phyloP scores from a whole-genome alignment of 1,140 invertebrate genomes.

The Spodoptera litura region DNA sequence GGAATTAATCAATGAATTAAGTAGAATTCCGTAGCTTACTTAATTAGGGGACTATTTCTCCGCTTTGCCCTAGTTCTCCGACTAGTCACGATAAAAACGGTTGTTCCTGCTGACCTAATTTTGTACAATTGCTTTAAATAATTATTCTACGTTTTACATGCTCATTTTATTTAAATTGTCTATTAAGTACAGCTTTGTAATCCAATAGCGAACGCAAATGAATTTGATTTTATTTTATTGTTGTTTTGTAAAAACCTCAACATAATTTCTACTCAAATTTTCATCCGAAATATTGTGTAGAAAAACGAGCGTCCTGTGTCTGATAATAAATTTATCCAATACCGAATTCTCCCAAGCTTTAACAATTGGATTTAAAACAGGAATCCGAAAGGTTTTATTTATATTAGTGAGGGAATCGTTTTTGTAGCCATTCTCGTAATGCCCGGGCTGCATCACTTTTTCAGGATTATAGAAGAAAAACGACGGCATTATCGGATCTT shows the following conservation, averaged over 20 bases:
- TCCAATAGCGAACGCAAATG: neutral
- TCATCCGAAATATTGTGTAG: conserved; percentile 14
- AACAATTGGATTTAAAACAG: conserved; percentile 55
- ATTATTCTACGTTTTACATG: neutral
- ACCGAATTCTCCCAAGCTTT: conserved; percentile 50
- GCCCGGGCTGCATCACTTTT: conserved; percentile 68
- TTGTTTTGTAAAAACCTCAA: neutral
- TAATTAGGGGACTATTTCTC: conserved; percentile 6
- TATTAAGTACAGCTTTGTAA: neutral
- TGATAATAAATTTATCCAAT: conserved; percentile 50
- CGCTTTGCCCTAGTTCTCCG: neutral
- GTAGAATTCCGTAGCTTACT: conserved; percentile 11
- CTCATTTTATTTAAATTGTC: neutral
- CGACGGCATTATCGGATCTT: conserved; percentile 77
- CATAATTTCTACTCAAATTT: neutral
- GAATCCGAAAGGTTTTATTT: conserved; percentile 60
- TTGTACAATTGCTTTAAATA: neutral
- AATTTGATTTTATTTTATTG: too few relatives aligned
- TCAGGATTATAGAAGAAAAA: conserved; percentile 80
- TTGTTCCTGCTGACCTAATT: conserved; percentile 1
- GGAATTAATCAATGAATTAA: conserved; percentile 9
- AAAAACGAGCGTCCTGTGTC: conserved; percentile 15
- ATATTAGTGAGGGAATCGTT: conserved; percentile 58
- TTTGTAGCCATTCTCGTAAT: conserved; percentile 60
- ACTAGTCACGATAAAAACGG: neutral